Base-by-base conservation (phyloP, 2,888 invertebrate genomes). In the Pheosia gnoma region DNA sequence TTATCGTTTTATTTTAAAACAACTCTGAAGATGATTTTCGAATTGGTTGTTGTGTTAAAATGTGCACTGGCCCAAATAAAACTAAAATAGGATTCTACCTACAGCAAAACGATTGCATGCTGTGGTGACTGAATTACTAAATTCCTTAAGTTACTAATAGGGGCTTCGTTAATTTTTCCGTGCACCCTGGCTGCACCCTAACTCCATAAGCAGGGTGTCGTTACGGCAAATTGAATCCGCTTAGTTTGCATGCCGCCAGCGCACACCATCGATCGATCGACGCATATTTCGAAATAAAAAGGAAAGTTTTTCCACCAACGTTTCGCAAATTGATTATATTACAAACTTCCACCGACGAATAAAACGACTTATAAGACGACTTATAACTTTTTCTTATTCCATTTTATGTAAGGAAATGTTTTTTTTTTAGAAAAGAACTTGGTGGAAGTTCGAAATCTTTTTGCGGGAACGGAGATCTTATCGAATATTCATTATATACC, bases 221-320 rank as follows among this genome's bases (percentile, higher is more conserved):
- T 75, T 75, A 69, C 37, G 63, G 43, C 63, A 74, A 75, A 75
- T 74, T 73, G 74, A 70, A 68, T 75, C 66, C 66, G 45, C 45
- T 36, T 45, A 39, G 60, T 66, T 69, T 64, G 58, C 62, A 68
- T 62, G 47, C 49, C 58, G 62, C 25, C 56, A 7, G 56, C 53
- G 37, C 51, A 13, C 37, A 3, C 54, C 38, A 5, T 43, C n/a
- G 25, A 43, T 60, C 68, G 62, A 66, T 70, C 61, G 65, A 57
- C 25, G 38, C 57, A 43, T 65, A 13, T 56, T 3, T 36, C 54
- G 3, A 25, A 25, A 25, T 59, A 66, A 68, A 60, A n/a, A 63
- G 54, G 39, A 66, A 65, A 45, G 10, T 10, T 64, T 67, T 66
- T 56, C 67, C 58, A 41, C 43, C 6, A 65, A 67, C 58, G 56